These are phyloP conservation scores for Podarcis raffonei DNA, from an alignment of 2,113 vertebrate species.

Conservation along the genomic window DNA sequence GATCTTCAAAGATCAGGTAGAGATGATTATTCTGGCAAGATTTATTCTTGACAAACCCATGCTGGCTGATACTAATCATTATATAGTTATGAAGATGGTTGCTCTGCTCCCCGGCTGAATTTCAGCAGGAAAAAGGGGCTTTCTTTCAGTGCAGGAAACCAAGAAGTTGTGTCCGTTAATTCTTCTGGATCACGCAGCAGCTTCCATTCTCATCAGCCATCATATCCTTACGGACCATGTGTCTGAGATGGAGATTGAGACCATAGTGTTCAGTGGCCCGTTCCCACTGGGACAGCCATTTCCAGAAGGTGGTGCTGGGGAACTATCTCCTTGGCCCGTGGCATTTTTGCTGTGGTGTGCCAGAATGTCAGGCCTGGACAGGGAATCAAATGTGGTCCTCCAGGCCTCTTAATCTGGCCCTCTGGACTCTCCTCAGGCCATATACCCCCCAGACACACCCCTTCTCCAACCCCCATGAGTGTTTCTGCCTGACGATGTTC, in stretches of 20 bases:
- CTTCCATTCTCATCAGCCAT: not conserved
- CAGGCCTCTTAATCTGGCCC: too few relatives aligned
- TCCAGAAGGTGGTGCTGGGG: not conserved
- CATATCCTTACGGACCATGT: not conserved
- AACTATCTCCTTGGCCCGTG: not conserved
- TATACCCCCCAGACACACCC: too few relatives aligned
- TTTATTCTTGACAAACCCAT: not conserved
- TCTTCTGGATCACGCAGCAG: not conserved
- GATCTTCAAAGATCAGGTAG: not conserved
- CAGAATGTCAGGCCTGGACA: too few relatives aligned
- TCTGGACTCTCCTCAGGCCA: too few relatives aligned
- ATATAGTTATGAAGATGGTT: not conserved
- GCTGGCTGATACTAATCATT: not conserved
- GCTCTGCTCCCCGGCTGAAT: not conserved
- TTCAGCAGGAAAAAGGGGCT: not conserved
- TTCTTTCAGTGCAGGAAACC: not conserved
- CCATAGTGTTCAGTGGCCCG: not conserved
- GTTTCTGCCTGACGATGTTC: too few relatives aligned
- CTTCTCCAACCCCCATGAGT: too few relatives aligned
- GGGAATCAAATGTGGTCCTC: too few relatives aligned
- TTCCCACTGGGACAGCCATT: not conserved
- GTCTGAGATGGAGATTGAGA: not conserved
- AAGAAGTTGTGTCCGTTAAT: not conserved
- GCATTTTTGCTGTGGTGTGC: not conserved
- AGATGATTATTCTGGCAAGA: not conserved